A percentile compares a stretch with the other conserved stretches of the same genome.
These are phyloP conservation scores for Myotis myotis DNA, from an alignment of 2,797 vertebrate genomes.

Conservation along the genomic window DNA sequence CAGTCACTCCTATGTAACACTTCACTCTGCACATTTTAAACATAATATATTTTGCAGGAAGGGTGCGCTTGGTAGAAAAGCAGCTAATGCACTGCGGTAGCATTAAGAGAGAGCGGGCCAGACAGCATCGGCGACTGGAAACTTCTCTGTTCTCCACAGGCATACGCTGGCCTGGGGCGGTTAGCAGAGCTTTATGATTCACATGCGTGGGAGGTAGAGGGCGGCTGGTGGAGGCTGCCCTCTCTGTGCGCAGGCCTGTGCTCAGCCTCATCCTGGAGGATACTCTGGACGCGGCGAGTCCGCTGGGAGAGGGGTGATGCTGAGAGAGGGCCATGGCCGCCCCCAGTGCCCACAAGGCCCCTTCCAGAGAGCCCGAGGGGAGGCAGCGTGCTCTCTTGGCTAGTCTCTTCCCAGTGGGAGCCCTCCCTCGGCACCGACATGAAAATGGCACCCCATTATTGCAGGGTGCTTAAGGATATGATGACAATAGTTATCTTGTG, in stretches of 20 bases:
- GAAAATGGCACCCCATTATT: neutral
- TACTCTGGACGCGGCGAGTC: neutral
- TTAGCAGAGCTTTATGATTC: neutral
- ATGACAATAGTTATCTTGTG: neutral
- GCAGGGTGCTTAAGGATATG: neutral
- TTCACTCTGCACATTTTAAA: neutral
- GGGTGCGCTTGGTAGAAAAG: neutral
- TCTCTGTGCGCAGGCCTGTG: neutral
- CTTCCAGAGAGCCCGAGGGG: neutral
- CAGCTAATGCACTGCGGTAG: neutral
- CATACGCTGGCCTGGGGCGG: neutral
- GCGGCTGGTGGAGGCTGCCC: accelerated
- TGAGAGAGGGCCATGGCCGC: neutral
- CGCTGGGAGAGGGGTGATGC: neutral
- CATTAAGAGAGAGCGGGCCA: neutral
- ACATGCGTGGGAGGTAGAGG: neutral
- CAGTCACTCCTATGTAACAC: neutral
- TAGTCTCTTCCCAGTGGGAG: neutral
- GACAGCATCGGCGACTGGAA: neutral
- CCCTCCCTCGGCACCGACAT: neutral
- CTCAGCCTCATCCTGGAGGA: neutral
- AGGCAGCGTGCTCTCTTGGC: neutral
- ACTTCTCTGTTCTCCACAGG: neutral
- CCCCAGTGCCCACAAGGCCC: neutral
- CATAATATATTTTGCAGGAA: neutral